A percentile compares a stretch with the other conserved stretches of the same genome.
phyloP scores from a whole-genome alignment of 2,888 invertebrate species.

The Ectemnius continuus region DNA sequence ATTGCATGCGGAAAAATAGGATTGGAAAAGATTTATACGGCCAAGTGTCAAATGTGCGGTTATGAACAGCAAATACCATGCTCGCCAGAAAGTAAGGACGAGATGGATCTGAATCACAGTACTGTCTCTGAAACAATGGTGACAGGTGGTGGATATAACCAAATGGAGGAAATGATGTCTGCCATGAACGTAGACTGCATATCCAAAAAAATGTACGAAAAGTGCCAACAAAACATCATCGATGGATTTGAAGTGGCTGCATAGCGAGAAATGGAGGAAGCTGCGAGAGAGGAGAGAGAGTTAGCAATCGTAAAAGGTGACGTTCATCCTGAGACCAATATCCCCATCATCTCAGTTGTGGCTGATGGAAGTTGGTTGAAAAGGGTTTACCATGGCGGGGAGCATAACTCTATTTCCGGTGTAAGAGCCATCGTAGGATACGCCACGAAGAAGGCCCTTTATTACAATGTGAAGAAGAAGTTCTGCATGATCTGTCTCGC shows the following conservation, averaged over 20 bases:
- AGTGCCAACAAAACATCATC: too few relatives aligned
- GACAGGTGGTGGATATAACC: constrained; percentile 47
- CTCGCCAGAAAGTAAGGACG: too few relatives aligned
- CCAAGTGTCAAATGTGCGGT: too few relatives aligned
- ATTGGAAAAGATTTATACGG: too few relatives aligned
- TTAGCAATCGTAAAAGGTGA: too few relatives aligned
- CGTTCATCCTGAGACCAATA: too few relatives aligned
- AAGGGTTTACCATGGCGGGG: constrained; percentile 9
- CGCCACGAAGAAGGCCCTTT: constrained; percentile 29
- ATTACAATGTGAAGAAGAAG: neutral
- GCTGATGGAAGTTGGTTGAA: constrained; percentile 20
- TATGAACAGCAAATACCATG: too few relatives aligned
- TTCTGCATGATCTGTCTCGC: neutral
- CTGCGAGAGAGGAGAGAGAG: too few relatives aligned
- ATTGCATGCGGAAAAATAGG: too few relatives aligned
- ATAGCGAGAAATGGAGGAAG: too few relatives aligned
- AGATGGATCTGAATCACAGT: constrained; percentile 27
- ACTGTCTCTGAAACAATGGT: constrained; percentile 44
- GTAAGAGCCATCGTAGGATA: constrained; percentile 45
- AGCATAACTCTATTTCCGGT: constrained; percentile 51
- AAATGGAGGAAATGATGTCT: constrained; percentile 46
- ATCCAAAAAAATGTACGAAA: constrained; percentile 11
- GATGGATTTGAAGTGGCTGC: too few relatives aligned
- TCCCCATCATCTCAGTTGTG: too few relatives aligned
- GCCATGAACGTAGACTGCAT: constrained; percentile 45